Conservation (phyloP, 2,888 invertebrate genomes). For the Phytoseiulus persimilis region DNA sequence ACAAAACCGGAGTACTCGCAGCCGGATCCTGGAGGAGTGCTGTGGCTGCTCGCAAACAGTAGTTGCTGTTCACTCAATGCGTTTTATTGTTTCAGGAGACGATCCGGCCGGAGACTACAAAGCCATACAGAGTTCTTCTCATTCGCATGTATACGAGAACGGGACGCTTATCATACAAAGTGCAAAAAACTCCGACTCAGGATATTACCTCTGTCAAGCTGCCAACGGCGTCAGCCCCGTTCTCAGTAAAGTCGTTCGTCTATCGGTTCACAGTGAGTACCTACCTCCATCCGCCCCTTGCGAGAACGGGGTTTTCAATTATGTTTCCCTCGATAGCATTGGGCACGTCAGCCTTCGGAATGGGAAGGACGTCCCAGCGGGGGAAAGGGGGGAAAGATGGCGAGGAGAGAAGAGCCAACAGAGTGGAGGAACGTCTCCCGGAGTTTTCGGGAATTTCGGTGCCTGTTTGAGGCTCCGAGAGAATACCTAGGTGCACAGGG, state of each 20-base stretch:
- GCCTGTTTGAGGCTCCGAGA: no score
- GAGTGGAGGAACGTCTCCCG: no score
- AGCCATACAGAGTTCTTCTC: constrained; percentile 46
- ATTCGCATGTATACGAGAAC: constrained; percentile 46
- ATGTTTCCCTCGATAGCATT: no score
- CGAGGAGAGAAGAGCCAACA: no score
- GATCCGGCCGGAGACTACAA: constrained; percentile 43
- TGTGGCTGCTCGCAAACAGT: neutral
- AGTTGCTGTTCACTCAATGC: neutral
- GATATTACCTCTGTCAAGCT: constrained; percentile 46
- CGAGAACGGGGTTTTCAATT: no score
- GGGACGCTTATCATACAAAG: constrained; percentile 46
- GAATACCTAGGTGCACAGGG: no score
- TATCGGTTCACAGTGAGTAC: constrained; percentile 46
- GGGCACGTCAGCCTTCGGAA: no score
- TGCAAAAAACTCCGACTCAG: constrained; percentile 45
- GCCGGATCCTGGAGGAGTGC: neutral
- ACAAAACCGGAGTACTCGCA: no score
- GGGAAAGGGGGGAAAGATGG: no score
- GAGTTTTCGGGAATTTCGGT: no score
- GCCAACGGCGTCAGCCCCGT: constrained; percentile 46
- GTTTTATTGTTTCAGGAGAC: constrained; percentile 35
- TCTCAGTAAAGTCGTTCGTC: constrained; percentile 46
- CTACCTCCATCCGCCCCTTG: neutral
- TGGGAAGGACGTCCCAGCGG: no score